Percentiles rank a stretch among this genome's conserved stretches.
Conservation (phyloP, 2,888 invertebrate species). For the Patella depressa region DNA sequence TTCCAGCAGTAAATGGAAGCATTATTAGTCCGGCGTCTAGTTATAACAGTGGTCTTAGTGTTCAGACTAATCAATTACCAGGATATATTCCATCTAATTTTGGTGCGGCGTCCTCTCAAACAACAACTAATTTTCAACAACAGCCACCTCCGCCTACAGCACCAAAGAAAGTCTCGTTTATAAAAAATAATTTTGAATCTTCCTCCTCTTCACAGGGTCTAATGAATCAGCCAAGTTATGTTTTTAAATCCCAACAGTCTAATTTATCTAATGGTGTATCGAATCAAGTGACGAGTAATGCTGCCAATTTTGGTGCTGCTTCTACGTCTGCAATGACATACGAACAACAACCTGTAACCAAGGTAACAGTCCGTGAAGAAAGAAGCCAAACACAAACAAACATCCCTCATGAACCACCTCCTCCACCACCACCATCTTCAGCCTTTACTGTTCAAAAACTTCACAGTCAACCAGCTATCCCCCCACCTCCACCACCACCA, state of each 20-base stretch:
- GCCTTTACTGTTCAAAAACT: constrained; percentile 26
- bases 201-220: background rate
- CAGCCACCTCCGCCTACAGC: constrained; percentile 8
- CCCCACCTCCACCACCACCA: constrained; percentile 70
- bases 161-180: constrained; percentile 37
- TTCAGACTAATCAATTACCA: constrained; percentile 7
- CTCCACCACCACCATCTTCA: constrained; percentile 20
- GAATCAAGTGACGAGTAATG: background rate
- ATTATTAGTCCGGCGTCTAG: constrained; percentile 16
- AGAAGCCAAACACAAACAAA: constrained; percentile 35
- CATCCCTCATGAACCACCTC: constrained; percentile 25
- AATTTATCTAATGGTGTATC: background rate
- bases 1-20: constrained; percentile 23
- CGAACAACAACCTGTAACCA: background rate
- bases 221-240: constrained; percentile 3
- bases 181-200: constrained; percentile 35
- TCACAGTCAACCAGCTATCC: constrained; percentile 35
- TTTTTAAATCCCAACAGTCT: background rate
- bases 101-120: constrained; percentile 2
- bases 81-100: constrained; percentile 18
- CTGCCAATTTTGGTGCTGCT: background rate
- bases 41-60: constrained; percentile 3
- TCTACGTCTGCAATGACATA: background rate
- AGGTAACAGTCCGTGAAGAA: constrained; percentile 25
- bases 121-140: background rate